Evolutionary conservation across 2,888 invertebrate genomes (phyloP).

Genomic region (Thumatha senex): DNA sequence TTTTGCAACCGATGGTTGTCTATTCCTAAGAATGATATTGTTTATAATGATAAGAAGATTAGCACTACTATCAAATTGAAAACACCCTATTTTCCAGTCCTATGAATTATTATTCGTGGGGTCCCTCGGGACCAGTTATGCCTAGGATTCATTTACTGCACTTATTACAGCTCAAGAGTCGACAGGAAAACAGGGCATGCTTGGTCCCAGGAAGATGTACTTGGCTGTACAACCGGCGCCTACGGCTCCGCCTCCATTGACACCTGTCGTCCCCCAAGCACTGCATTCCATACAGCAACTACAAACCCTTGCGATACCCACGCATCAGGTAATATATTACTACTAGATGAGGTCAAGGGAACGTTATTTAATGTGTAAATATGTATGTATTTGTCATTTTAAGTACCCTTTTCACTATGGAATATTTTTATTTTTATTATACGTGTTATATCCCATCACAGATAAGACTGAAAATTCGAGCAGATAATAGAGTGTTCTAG

Average conservation of each 20-base stretch:
- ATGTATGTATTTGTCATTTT: constrained; percentile 22
- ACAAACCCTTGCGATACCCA: constrained; percentile 63
- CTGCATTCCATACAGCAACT: constrained; percentile 45
- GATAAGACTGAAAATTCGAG: too few species aligned
- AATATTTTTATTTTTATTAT: too few species aligned
- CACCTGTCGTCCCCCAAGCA: constrained; percentile 52
- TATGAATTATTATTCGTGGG: too few species aligned
- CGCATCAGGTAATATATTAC: constrained; percentile 82
- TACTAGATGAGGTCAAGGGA: constrained; percentile 49
- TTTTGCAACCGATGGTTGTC: too few species aligned
- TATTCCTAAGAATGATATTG: too few species aligned
- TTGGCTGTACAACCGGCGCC: constrained; percentile 91
- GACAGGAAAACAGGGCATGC: constrained; percentile 92
- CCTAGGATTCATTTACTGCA: constrained; percentile 35
- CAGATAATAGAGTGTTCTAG: too few species aligned
- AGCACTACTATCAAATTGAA: too few species aligned
- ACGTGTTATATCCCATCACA: too few species aligned
- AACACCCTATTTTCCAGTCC: too few species aligned
- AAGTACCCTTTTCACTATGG: too few species aligned
- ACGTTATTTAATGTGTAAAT: constrained; percentile 17
- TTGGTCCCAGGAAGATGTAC: constrained; percentile 94
- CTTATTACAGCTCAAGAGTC: constrained; percentile 89
- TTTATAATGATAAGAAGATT: too few species aligned
- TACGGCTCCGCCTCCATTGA: constrained; percentile 61
- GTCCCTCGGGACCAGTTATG: too few species aligned